Conservation (phyloP, 2,888 invertebrate species). For the Aproaerema taeniolella region DNA sequence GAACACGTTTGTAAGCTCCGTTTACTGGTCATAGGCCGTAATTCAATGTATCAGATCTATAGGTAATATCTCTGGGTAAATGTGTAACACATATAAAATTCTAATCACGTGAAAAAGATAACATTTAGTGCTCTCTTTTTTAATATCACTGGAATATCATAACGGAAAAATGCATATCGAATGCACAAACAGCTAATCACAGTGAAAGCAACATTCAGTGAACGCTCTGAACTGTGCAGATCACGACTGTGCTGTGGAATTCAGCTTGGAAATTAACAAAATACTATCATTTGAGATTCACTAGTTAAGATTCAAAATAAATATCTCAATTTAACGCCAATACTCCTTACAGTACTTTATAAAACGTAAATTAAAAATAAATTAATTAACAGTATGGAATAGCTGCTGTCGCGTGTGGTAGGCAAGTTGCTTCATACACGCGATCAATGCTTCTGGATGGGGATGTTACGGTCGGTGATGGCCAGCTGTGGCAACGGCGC, state of each 20-base stretch:
- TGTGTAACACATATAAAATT: no score
- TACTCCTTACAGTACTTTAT: constrained; percentile 59
- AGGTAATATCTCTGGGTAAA: constrained; percentile 6
- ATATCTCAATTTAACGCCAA: constrained; percentile 56
- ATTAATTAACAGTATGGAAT: constrained; percentile 75
- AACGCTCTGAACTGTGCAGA: constrained; percentile 36
- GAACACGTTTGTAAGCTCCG: constrained; percentile 55
- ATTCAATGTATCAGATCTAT: constrained; percentile 9
- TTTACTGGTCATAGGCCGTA: constrained; percentile 26
- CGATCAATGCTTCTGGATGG: constrained; percentile 81
- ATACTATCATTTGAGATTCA: constrained; percentile 60
- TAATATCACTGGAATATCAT: constrained; percentile 34
- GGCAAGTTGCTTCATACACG: constrained; percentile 26
- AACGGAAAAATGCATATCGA: constrained; percentile 48
- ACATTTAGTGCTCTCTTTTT: constrained; percentile 21
- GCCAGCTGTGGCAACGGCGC: constrained; percentile 95
- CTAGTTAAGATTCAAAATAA: constrained; percentile 62
- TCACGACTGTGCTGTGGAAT: constrained; percentile 40
- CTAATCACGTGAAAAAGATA: no score
- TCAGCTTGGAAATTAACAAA: constrained; percentile 33
- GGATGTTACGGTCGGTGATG: constrained; percentile 88
- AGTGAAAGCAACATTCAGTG: constrained; percentile 52
- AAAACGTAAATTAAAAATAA: constrained; percentile 71
- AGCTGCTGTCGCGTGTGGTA: constrained; percentile 51
- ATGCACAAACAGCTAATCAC: constrained; percentile 50